A percentile compares a stretch with the other conserved stretches of the same genome.
Evolutionary conservation across 1,140 invertebrate species (phyloP).

Genomic region (Pseudomyrmex pallidus): DNA sequence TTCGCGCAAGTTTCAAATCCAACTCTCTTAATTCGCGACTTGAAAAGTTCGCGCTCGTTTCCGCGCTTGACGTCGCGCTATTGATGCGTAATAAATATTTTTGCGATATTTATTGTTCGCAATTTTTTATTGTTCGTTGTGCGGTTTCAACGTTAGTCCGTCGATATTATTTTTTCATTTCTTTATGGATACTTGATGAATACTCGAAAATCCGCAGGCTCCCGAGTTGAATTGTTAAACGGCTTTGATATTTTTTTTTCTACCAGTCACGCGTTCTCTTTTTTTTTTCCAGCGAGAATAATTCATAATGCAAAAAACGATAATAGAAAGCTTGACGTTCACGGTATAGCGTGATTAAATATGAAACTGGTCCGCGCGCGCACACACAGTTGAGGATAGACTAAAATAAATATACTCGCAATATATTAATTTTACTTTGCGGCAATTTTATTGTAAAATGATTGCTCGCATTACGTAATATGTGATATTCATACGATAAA

Average conservation of each 20-base stretch:
- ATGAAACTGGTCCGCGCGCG: background rate
- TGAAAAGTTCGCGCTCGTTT: background rate
- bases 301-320: conserved; percentile 1
- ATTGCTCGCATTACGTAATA: background rate
- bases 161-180: conserved; percentile 9
- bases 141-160: no score
- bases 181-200: conserved; percentile 7
- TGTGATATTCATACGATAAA: background rate
- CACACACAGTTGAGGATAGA: background rate
- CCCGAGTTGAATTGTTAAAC: background rate
- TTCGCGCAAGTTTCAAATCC: background rate
- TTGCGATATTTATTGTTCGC: background rate
- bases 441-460: background rate
- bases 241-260: conserved; percentile 16
- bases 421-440: conserved; percentile 5
- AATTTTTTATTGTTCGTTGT: background rate
- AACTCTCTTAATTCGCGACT: background rate
- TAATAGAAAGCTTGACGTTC: background rate
- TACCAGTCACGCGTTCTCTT: background rate
- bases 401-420: conserved; percentile 5
- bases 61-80: no score
- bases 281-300: background rate
- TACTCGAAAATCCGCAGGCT: background rate
- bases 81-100: background rate
- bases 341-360: background rate